Conservation (phyloP, 2,888 invertebrate genomes). For the Cephus pygmeus region DNA sequence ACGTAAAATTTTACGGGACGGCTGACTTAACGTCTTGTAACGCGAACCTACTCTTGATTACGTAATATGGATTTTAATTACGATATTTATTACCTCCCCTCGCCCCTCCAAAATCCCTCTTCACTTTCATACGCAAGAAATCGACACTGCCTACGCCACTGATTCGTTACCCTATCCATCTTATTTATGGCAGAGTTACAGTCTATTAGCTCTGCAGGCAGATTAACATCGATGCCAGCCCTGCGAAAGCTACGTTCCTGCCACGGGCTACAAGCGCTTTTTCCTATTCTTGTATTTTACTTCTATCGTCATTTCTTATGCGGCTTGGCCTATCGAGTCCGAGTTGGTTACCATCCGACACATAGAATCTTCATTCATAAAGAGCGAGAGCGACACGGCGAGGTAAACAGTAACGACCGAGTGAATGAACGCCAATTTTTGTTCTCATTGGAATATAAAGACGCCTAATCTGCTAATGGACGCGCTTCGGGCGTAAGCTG, state of each 20-base stretch:
- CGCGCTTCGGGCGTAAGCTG: background rate
- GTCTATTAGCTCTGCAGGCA: conserved; percentile 30
- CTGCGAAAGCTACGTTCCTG: background rate
- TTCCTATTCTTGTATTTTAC: background rate
- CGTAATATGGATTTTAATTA: no score
- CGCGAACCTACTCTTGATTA: background rate
- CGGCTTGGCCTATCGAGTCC: background rate
- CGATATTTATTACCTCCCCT: background rate
- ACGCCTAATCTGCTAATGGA: background rate
- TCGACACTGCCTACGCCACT: background rate
- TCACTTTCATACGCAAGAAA: background rate
- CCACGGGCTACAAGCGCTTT: background rate
- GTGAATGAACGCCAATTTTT: background rate
- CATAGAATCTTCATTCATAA: background rate
- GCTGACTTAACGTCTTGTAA: background rate
- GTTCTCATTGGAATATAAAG: background rate
- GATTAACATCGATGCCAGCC: conserved; percentile 32
- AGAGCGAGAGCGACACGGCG: background rate
- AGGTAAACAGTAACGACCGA: background rate
- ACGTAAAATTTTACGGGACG: background rate
- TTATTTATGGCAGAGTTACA: conserved; percentile 19
- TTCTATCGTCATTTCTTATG: background rate
- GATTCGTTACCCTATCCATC: conserved; percentile 24
- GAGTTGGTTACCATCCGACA: background rate
- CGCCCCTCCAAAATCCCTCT: background rate